Conservation (phyloP, 2,113 vertebrate species). For the Pampusana beccarii region DNA sequence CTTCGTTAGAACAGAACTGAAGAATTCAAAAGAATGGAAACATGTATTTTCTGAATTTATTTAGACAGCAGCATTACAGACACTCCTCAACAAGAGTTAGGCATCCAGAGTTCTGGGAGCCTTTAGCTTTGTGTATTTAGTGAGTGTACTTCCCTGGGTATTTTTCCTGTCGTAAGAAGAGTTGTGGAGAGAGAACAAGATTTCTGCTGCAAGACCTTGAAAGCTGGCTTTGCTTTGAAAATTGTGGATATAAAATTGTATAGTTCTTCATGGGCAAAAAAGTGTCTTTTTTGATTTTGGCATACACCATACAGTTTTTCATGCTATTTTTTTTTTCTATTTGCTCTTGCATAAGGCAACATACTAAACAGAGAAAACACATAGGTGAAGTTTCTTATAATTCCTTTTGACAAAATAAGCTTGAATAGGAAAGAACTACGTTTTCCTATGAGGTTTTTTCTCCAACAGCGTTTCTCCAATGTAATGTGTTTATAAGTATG, state of each 20-base stretch:
- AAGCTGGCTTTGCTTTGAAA: background rate
- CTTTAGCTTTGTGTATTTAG: background rate
- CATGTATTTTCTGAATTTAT: background rate
- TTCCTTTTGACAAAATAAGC: background rate
- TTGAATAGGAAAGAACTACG: background rate
- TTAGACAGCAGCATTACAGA: background rate
- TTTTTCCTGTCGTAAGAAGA: background rate
- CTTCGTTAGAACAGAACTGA: background rate
- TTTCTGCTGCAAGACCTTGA: background rate
- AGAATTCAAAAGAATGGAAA: background rate
- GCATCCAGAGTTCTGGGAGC: background rate
- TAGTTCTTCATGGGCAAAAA: background rate
- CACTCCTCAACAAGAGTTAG: background rate
- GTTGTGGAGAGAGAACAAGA: background rate
- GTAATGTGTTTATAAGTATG: background rate
- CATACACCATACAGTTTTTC: background rate
- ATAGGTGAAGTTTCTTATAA: background rate
- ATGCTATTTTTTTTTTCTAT: background rate
- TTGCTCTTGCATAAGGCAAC: background rate
- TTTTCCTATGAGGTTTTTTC: background rate
- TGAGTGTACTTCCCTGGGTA: background rate
- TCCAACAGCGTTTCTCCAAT: background rate
- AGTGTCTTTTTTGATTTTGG: background rate
- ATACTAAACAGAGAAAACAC: background rate
- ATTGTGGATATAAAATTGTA: background rate